Evolutionary conservation across 2,113 vertebrate genomes (phyloP).

Genomic region (Nerophis ophidion): DNA sequence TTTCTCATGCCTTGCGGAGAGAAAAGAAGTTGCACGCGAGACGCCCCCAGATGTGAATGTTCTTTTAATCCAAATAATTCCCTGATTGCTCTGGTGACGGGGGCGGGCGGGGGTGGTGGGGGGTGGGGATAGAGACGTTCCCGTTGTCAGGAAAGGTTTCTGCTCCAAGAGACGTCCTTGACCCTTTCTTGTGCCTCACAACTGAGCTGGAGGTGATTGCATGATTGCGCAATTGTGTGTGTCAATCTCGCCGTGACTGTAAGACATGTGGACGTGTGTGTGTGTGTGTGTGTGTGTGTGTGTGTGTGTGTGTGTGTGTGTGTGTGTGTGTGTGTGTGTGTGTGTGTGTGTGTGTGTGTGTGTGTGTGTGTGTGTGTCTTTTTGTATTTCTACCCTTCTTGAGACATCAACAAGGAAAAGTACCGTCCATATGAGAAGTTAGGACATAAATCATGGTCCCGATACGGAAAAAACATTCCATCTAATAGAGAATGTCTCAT

Average conservation of each 20-base stretch:
- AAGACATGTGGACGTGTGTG: constrained; percentile 62
- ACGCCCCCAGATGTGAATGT: constrained; percentile 80
- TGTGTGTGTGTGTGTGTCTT: too few relatives aligned
- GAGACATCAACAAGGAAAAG: too few relatives aligned
- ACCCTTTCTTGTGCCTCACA: constrained; percentile 57
- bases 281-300: constrained; percentile 7
- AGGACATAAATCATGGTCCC: too few relatives aligned
- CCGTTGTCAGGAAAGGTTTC: constrained; percentile 71
- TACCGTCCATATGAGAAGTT: too few relatives aligned
- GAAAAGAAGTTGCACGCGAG: constrained; percentile 60
- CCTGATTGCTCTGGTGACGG: constrained; percentile 77
- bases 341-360: too few relatives aligned
- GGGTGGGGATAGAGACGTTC: constrained; percentile 79
- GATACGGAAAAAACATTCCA: too few relatives aligned
- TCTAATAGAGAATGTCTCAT: too few relatives aligned
- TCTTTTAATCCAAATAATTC: constrained; percentile 87
- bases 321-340: too few relatives aligned
- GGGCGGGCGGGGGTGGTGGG: too few relatives aligned
- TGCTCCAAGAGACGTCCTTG: constrained; percentile 67
- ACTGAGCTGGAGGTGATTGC: constrained; percentile 61
- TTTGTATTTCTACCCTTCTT: too few relatives aligned
- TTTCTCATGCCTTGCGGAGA: constrained; percentile 81
- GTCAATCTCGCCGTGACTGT: constrained; percentile 61
- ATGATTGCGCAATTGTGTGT: constrained; percentile 73
- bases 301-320: background rate